Base-by-base conservation (phyloP, 2,797 vertebrate species). In the Leontopithecus rosalia region DNA sequence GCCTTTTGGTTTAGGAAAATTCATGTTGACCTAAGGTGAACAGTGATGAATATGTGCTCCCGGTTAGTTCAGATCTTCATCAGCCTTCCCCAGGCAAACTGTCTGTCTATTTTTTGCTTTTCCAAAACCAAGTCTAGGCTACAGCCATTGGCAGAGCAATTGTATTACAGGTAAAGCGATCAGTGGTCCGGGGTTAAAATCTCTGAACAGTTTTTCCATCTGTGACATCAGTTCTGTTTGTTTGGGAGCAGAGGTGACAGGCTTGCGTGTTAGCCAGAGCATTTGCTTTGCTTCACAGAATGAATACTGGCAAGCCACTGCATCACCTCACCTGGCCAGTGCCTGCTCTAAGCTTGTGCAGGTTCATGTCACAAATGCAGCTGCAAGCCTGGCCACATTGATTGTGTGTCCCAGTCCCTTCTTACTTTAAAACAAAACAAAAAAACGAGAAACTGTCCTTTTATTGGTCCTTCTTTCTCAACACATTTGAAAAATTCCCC, bases 191-290 rank as follows among this genome's bases (percentile, higher is more conserved):
- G 48, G 36, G 58, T 57, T 83, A 77, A 95, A 95, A 94, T 93
- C 72, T 89, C 76, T 79, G 36, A 97, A 89, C 19, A 48, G 46
- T 89, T 96, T 90, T 94, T 91, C 93, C 70, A 77, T 89, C 67
- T 87, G 67, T 95, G 79, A 87, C 82, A 94, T 92, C 92, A 80
- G 9, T 83, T 92, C 50, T 91, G 20, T 52, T 46, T 91, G 20
- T 52, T 46, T 33, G 41, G 55, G 73, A 88, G 85, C 81, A 95
- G 79, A 97, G 82, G 79, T 64, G 76, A 84, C 4, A 50, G 67
- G 17, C 39, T 28, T 82, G 15, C 1, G 22, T 75, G 52, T 90
- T 83, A 91, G 43, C 22, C 7, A 3, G 43, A 26, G 39, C 61
- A 70, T 83, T 61, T 46, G 73, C 88, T 90, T 48, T 72, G 83